Evolutionary conservation across 92 coral and sea anemone species (phyloP).

Genomic region (Zoanthus solanderi): DNA sequence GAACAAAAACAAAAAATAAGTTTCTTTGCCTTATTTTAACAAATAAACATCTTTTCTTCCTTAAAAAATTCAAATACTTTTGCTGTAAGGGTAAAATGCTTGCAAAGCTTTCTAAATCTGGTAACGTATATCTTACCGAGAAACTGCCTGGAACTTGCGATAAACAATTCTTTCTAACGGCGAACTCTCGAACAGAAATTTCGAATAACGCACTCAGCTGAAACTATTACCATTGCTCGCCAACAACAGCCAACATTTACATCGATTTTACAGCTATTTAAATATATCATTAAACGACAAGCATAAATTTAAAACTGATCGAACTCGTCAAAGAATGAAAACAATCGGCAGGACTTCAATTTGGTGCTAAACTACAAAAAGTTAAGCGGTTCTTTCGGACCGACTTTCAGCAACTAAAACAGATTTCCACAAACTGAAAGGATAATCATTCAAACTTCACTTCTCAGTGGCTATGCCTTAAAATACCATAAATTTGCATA

Average conservation of each 20-base stretch:
- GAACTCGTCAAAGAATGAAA: slow-evolving; percentile 91
- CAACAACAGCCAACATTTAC: slow-evolving; percentile 94
- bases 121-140: slow-evolving; percentile 37
- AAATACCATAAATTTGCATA: slow-evolving; percentile 93
- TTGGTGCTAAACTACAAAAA: slow-evolving; percentile 23
- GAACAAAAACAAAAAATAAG: slow-evolving; percentile 31
- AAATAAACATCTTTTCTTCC: slow-evolving; percentile 33
- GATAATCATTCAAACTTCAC: slow-evolving; percentile 63
- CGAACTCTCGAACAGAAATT: slow-evolving; percentile 36
- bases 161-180: slow-evolving; percentile 22
- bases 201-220: slow-evolving; percentile 58
- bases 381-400: slow-evolving; percentile 39
- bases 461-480: slow-evolving; percentile 72
- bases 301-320: slow-evolving; percentile 97
- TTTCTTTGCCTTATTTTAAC: slow-evolving; percentile 15
- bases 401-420: neutral
- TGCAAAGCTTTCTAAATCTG: slow-evolving; percentile 37
- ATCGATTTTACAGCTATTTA: slow-evolving; percentile 98
- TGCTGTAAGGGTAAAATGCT: slow-evolving; percentile 38
- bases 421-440: slow-evolving; percentile 24
- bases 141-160: slow-evolving; percentile 19
- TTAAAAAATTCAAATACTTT: slow-evolving; percentile 45
- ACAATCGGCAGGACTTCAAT: slow-evolving; percentile 73
- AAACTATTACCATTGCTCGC: slow-evolving; percentile 75
- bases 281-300: slow-evolving; percentile 90